Evolutionary conservation across 2,113 vertebrate species (phyloP).

Genomic region (Pseudonaja textilis): DNA sequence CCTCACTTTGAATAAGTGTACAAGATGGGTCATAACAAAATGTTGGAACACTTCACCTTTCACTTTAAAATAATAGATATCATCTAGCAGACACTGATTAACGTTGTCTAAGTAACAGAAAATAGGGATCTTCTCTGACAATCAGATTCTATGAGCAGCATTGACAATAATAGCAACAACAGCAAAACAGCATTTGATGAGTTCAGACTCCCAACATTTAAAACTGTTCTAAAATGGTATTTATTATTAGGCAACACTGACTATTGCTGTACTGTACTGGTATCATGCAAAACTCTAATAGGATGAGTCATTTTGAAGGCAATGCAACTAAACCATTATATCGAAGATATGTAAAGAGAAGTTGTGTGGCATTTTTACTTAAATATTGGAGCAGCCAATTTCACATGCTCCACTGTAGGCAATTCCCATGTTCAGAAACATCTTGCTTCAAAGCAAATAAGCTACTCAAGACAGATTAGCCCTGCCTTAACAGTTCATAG

Average conservation of each 20-base stretch:
- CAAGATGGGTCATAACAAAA: background rate
- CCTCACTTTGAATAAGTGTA: background rate
- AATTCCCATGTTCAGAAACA: background rate
- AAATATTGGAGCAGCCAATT: background rate
- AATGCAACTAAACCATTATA: background rate
- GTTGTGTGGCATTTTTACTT: background rate
- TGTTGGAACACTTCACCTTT: background rate
- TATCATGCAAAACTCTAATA: background rate
- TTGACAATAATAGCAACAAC: background rate
- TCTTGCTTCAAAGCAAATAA: background rate
- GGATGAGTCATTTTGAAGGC: background rate
- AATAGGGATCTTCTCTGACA: background rate
- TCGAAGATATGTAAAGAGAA: background rate
- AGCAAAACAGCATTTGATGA: background rate
- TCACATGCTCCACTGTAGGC: background rate
- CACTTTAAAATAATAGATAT: background rate
- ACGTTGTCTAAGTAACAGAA: background rate
- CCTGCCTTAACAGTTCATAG: background rate
- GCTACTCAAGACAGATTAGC: background rate
- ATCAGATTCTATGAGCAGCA: background rate
- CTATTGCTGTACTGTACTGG: background rate
- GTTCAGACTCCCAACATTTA: background rate
- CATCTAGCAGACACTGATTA: background rate
- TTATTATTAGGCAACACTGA: background rate
- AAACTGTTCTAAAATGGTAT: background rate